Percentiles rank a stretch among this genome's conserved stretches.
These are phyloP conservation scores for Tipula lateralis DNA, from an alignment of 2,888 invertebrate genomes.

Conservation along the genomic window DNA sequence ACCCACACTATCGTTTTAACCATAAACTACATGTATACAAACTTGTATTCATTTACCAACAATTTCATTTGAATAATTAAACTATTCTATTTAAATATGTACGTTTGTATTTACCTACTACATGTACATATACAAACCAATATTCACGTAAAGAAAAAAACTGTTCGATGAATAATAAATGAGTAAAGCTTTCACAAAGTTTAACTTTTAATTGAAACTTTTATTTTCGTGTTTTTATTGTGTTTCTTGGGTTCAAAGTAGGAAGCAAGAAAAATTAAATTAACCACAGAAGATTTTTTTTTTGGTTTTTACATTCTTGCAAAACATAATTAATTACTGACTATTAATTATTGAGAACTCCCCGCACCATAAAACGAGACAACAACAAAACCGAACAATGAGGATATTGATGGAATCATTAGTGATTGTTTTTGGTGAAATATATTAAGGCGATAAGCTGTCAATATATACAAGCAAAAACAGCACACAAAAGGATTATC, in stretches of 20 bases:
- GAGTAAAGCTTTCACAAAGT: constrained; percentile 5
- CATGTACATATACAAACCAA: not conserved
- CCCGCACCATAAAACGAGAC: not conserved
- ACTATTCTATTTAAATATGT: too few species aligned
- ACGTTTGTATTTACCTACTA: not conserved
- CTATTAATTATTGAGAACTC: not conserved
- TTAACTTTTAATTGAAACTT: constrained; percentile 19
- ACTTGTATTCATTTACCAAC: not conserved
- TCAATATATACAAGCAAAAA: not conserved
- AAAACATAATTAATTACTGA: not conserved
- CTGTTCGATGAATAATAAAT: constrained; percentile 1
- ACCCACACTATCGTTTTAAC: too few species aligned
- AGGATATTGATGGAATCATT: not conserved
- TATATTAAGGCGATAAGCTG: constrained; percentile 4
- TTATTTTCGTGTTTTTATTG: not conserved
- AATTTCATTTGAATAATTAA: not conserved
- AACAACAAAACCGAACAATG: not conserved
- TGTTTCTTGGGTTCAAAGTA: not conserved
- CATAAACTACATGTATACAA: too few species aligned
- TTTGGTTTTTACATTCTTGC: not conserved
- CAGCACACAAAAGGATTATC: not conserved
- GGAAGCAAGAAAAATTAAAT: not conserved
- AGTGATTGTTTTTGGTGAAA: constrained; percentile 3
- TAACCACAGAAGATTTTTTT: not conserved
- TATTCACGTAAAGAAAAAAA: too few species aligned